Evolutionary conservation across 2,888 invertebrate species (phyloP), one percentile per base, ranked within the genome.

Genomic region (Craniophora ligustri): DNA sequence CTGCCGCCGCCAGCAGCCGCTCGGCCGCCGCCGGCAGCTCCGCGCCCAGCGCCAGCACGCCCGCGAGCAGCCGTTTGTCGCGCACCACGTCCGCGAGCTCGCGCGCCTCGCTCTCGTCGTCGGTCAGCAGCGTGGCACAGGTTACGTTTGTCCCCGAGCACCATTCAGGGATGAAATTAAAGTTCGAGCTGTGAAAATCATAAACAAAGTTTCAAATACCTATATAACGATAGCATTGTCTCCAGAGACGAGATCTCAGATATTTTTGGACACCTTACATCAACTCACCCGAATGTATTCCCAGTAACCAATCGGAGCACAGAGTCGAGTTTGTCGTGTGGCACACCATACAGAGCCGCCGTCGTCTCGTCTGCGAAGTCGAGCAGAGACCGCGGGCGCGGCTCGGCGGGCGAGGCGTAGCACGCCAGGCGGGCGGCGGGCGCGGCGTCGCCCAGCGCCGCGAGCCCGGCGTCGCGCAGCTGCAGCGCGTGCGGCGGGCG

Each of bases 161-260:
- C 72, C 91, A 90, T 4, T 86, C 75, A 0, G 96, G 96, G n/a
- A 91, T 88, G 80, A 93, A 95, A 70, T 95, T 91, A 50, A 95
- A 95, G 7, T 28, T 44, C n/a, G 92, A 84, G 39, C 58, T 57
- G 35, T 74, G 3, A 44, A n/a, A n/a, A n/a, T n/a, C n/a, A n/a
- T n/a, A 1, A 28, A 16, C 1, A n/a, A 11, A 14, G 10, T 6
- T 31, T 15, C 2, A 26, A 3, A n/a, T 3, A n/a, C 10, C 7
- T n/a, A 6, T n/a, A n/a, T 2, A n/a, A 10, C n/a, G n/a, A n/a
- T 13, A 13, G 10, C 11, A 31, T 4, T n/a, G 4, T 31, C 5
- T 13, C 11, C 11, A 8, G 2, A 6, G 5, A 23, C 2, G 23
- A 5, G n/a, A 26, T 26, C 3, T n/a, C n/a, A 10, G 6, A 26